Conservation (phyloP, 1,140 invertebrate species). For the Metaphire vulgaris region DNA sequence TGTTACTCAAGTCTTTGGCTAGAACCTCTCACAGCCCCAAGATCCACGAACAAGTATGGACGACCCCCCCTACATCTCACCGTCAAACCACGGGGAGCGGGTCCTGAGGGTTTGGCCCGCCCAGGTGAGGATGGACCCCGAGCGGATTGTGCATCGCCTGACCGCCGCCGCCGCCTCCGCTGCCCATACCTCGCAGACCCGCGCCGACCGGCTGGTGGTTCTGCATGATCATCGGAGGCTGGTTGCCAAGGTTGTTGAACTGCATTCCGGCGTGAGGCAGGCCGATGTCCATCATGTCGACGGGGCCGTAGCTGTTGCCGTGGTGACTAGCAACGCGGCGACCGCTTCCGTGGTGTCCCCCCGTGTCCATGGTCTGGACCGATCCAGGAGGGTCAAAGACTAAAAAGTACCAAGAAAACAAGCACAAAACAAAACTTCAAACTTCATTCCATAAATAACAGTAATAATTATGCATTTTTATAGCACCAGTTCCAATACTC, state of each 20-base stretch:
- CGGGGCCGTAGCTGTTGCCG: not conserved
- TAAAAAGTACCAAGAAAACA: too few relatives aligned
- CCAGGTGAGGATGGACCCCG: not conserved
- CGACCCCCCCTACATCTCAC: not conserved
- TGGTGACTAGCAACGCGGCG: not conserved
- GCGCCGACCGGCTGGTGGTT: not conserved
- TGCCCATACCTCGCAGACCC: not conserved
- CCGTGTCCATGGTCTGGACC: not conserved
- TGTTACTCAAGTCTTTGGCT: conserved; percentile 2
- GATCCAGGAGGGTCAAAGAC: not conserved
- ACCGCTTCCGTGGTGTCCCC: not conserved
- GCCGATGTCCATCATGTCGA: not conserved
- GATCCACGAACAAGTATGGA: not conserved
- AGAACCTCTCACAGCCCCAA: not conserved
- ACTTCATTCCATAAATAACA: too few relatives aligned
- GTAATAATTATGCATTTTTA: too few relatives aligned
- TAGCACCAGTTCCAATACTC: too few relatives aligned
- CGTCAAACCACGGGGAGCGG: not conserved
- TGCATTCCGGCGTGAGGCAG: not conserved
- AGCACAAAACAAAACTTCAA: too few relatives aligned
- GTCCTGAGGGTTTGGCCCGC: not conserved
- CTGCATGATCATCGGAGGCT: not conserved
- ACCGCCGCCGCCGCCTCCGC: not conserved
- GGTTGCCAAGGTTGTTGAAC: not conserved
- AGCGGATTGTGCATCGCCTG: not conserved